phyloP scores from a whole-genome alignment of 2,888 invertebrate species.

The Disparrhopalites patrizii region DNA sequence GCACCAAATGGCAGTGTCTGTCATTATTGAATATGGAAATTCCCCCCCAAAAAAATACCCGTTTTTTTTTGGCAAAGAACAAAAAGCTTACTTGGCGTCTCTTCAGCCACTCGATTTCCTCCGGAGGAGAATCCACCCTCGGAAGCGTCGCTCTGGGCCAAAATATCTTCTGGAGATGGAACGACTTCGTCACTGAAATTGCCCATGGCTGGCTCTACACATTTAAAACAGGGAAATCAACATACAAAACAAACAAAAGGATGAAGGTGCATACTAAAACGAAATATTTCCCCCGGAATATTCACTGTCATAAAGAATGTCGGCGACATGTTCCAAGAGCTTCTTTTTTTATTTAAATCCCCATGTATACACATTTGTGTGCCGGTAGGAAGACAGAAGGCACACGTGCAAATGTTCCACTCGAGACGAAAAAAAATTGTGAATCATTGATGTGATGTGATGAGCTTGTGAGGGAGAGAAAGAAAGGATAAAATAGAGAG shows the following conservation, averaged over 20 bases:
- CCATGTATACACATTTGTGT: too few species aligned
- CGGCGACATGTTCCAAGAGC: neutral
- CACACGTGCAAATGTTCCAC: conserved; percentile 32
- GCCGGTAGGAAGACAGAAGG: neutral
- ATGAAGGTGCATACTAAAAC: neutral
- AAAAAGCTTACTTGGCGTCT: conserved; percentile 37
- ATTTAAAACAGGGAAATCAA: too few species aligned
- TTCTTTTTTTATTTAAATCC: neutral
- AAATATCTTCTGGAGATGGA: conserved; percentile 27
- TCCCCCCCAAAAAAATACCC: too few species aligned
- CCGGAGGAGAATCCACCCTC: conserved; percentile 29
- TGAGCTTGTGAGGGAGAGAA: too few species aligned
- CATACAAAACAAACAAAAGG: neutral
- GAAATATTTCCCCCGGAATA: neutral
- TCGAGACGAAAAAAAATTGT: conserved; percentile 23
- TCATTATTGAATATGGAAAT: too few species aligned
- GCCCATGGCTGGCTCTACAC: conserved; percentile 40
- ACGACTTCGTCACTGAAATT: conserved; percentile 38
- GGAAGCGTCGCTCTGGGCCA: conserved; percentile 39
- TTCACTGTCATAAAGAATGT: too few species aligned
- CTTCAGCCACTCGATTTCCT: conserved; percentile 36
- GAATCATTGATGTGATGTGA: conserved; percentile 32
- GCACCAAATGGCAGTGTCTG: too few species aligned
- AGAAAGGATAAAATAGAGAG: too few species aligned
- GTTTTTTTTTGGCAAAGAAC: neutral